Base-by-base conservation (phyloP, 2,113 vertebrate species). In the Calyptommatus sinebrachiatus region DNA sequence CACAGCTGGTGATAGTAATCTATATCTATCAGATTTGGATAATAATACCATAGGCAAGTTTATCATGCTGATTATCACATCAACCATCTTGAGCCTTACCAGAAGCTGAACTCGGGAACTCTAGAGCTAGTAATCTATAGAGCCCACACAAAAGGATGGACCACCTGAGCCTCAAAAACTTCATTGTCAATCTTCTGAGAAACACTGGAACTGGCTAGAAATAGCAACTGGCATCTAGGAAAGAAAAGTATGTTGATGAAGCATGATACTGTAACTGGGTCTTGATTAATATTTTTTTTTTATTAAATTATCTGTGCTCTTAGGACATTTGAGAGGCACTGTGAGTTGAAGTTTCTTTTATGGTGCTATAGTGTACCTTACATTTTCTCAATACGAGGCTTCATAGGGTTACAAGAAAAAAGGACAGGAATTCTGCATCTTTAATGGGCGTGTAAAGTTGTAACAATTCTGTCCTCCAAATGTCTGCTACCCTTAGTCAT, bases 161-260 rank as follows among this genome's bases (percentile, higher is more conserved):
- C 79, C 79, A 81, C 79, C 72, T 81, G 79, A 68, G 79, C 72
- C 79, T 81, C 72, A 14, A 26, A 73, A 69, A 24, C 20, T 48
- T 81, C 50, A 31, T 6, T 29, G 20, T 69, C 65, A 73, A 57
- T 22, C 16, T 61, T 72, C 69, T 28, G 41, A 70, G 72, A 11
- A 20, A 14, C 9, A 68, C 28, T 69, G n/a, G 12, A 62, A 68
- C 35, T 11, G 65, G 50, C 35, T 61, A 53, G 69, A 69, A 41
- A 61, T 35, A 21, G 7, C 29, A 69, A 70, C 22, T 14, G 29
- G 35, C 45, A 29, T 12, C 63, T 18, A 69, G 46, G 67, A 24
- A 61, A 60, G 18, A 60, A 41, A 10, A 60, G 26, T 4, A 57
- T 48, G 57, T 66, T 28, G 61, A 57, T 57, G 14, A 57, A 18